Evolutionary conservation across 2,113 vertebrate species (phyloP).

Genomic region (Caretta caretta): DNA sequence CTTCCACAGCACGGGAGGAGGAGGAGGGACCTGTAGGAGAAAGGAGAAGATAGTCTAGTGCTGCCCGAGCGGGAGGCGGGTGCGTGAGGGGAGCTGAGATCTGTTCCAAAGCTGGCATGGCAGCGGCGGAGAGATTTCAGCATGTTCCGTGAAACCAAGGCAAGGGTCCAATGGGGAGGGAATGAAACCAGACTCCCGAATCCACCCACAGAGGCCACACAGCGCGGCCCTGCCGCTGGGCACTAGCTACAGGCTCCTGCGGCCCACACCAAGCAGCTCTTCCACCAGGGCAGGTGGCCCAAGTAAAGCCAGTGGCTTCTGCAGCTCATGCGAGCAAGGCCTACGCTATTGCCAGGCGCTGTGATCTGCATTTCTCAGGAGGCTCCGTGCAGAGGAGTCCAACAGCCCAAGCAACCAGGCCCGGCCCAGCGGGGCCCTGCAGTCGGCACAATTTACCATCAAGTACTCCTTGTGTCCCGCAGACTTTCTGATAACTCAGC

Average conservation of each 20-base stretch:
- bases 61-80: neutral
- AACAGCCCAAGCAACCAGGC: neutral
- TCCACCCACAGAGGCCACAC: neutral
- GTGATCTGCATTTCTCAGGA: neutral
- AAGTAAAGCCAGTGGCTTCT: rapidly evolving
- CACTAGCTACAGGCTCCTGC: neutral
- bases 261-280: neutral
- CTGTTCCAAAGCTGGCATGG: neutral
- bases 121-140: neutral
- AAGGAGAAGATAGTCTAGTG: neutral
- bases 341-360: rapidly evolving
- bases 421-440: neutral
- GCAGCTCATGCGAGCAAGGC: neutral
- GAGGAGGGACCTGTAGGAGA: neutral
- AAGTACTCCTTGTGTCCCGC: neutral
- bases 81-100: rapidly evolving
- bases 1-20: conserved; percentile 40
- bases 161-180: neutral
- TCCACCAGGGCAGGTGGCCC: neutral
- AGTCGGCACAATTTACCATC: neutral
- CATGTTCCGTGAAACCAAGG: neutral
- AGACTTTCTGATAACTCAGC: rapidly evolving
- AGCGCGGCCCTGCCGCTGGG: neutral
- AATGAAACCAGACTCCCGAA: neutral
- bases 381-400: neutral